Evolutionary conservation across 37 sponge, comb jelly and placozoan species (phyloP).

Genomic region (Axinella damicornis): DNA sequence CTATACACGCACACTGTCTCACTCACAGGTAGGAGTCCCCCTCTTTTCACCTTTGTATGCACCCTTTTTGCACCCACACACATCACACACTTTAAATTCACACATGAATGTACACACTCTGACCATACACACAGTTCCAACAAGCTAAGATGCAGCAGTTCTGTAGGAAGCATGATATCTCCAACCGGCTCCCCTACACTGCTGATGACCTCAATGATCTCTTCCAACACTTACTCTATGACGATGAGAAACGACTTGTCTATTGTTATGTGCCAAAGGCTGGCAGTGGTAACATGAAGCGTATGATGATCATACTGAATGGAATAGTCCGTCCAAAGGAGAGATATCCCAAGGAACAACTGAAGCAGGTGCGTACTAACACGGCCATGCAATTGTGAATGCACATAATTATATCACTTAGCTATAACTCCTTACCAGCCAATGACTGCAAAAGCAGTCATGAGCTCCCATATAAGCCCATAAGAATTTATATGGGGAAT

Average conservation of each 20-base stretch:
- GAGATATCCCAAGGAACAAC: slow-evolving; percentile 26
- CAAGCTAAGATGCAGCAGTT: background rate
- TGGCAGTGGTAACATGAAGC: slow-evolving; percentile 71
- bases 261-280: slow-evolving; percentile 73
- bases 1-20: no score
- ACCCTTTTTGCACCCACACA: no score
- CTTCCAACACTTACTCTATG: slow-evolving; percentile 64
- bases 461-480: no score
- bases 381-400: no score
- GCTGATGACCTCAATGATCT: background rate
- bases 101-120: background rate
- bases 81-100: no score
- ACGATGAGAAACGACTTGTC: slow-evolving; percentile 54
- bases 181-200: background rate
- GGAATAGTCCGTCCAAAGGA: slow-evolving; percentile 41
- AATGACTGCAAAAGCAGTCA: no score
- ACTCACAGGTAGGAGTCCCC: no score
- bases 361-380: slow-evolving; percentile 31
- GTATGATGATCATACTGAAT: slow-evolving; percentile 57
- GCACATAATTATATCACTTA: no score
- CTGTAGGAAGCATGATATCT: background rate
- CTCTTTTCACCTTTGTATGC: no score
- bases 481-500: no score
- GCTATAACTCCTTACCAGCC: no score
- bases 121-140: no score